Evolutionary conservation across 2,888 invertebrate species (phyloP), one percentile per base, ranked within the genome.

Genomic region (Hemistola chrysoprasaria): DNA sequence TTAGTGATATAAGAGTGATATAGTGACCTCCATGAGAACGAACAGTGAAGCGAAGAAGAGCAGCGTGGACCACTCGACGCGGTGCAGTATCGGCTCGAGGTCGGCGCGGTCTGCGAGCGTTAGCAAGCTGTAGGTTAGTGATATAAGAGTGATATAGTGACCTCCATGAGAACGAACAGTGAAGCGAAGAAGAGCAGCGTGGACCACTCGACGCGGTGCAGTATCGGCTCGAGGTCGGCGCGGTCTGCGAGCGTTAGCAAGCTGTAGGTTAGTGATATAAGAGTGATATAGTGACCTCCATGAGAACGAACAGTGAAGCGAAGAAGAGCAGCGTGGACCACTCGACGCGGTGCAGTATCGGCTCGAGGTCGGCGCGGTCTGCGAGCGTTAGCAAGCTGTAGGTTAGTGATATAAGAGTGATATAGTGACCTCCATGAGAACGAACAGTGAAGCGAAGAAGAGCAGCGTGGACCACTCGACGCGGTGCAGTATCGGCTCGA

Each of bases 401-500:
- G n/a, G n/a, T n/a, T 16, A n/a, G 10, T 3, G 2, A 6, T 10
- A 26, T 10, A 16, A 28, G 8, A 6, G 26, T 33, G 25, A n/a
- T n/a, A n/a, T n/a, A n/a, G 27, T 24, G 30, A 93, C 93, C 90
- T 96, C 95, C 95, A 96, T 96, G 1, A 96, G 85, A 26, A 95
- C 92, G 62, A 96, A 96, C 0, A 96, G 80, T 0, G 95, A 93
- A 0, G 95, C 95, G 63, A 96, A 96, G 80, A 96, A 96, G 22
- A 96, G 78, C 2, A 96, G 78, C 0, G 96, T 97, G 1, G 95
- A 94, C 97, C 97, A 97, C 77, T 97, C 97, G 0, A 97, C 95
- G 40, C 96, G 86, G 5, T 94, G 93, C 54, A 97, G 85, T 23
- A 97, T 91, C 0, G 94, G 93, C 67, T 97, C 97, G 59, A 97